These are phyloP conservation scores for Cynoglossus semilaevis DNA, from an alignment of 2,113 vertebrate genomes.

Conservation along the genomic window DNA sequence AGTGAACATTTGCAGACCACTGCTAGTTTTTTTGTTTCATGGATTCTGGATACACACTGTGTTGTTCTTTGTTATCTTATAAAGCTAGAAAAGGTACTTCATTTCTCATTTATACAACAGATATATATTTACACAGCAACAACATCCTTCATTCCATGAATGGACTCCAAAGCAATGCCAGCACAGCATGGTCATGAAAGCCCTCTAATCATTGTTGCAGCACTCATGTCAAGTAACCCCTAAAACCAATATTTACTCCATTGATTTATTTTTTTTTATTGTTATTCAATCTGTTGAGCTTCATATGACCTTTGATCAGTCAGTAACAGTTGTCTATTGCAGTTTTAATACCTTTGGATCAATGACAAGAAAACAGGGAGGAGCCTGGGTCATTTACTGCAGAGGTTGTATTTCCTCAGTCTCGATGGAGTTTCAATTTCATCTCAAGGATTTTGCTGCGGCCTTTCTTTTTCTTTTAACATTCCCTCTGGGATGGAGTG, in stretches of 20 bases:
- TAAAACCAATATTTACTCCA: constrained; percentile 42
- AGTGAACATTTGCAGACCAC: constrained; percentile 12
- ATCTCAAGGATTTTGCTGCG: constrained; percentile 46
- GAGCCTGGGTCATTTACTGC: constrained; percentile 43
- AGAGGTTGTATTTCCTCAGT: constrained; percentile 36
- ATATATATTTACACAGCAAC: constrained; percentile 16
- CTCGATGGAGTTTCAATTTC: constrained; percentile 57
- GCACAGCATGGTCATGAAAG: constrained; percentile 11
- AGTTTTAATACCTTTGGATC: constrained; percentile 63
- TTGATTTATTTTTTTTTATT: constrained; percentile 46
- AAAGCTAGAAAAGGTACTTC: neutral
- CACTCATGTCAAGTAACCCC: constrained; percentile 30
- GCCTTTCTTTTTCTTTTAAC: constrained; percentile 44
- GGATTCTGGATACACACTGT: neutral
- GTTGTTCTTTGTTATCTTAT: constrained; percentile 1
- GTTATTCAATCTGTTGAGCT: constrained; percentile 56
- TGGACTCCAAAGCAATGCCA: constrained; percentile 29
- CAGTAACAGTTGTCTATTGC: constrained; percentile 50
- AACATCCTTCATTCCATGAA: constrained; percentile 31
- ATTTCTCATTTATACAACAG: constrained; percentile 13
- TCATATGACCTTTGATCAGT: constrained; percentile 62
- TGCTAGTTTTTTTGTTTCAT: neutral
- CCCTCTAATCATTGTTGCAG: constrained; percentile 50
- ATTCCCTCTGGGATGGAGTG: constrained; percentile 29
- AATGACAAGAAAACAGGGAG: constrained; percentile 36